These are phyloP conservation scores for Lutraria rhynchaena DNA, from an alignment of 1,140 invertebrate species.

Conservation along the genomic window DNA sequence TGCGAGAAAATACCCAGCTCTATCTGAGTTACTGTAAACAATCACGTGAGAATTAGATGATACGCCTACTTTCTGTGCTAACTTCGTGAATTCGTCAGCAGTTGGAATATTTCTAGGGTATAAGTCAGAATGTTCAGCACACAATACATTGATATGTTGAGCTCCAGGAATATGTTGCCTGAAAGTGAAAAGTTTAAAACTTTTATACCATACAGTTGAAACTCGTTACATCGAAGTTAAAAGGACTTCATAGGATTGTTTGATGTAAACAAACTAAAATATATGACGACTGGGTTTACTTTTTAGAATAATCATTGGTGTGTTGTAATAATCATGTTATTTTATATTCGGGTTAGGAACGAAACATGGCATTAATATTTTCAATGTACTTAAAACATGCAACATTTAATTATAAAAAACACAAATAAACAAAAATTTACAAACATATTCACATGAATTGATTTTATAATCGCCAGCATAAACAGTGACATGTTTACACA, in stretches of 20 bases:
- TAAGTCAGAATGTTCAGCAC: conserved; percentile 56
- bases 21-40: conserved; percentile 60
- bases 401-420: too few species aligned
- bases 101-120: conserved; percentile 62
- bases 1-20: conserved; percentile 59
- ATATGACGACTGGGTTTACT: not conserved
- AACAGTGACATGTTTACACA: too few species aligned
- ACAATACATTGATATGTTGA: conserved; percentile 61
- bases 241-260: not conserved
- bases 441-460: too few species aligned
- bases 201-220: too few species aligned
- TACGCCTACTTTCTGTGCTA: conserved; percentile 56
- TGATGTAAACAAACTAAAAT: not conserved
- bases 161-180: conserved; percentile 68
- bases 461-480: too few species aligned
- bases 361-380: not conserved
- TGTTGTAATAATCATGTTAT: too few species aligned
- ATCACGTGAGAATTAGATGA: conserved; percentile 58
- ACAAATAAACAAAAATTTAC: too few species aligned
- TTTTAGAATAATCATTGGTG: too few species aligned
- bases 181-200: not conserved
- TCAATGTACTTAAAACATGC: too few species aligned
- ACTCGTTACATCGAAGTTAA: not conserved
- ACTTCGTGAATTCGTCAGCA: conserved; percentile 53
- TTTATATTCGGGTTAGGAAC: not conserved